Percentiles rank a stretch among this genome's conserved stretches.
phyloP scores from a whole-genome alignment of 2,888 invertebrate species.

The Heliconius cydno region DNA sequence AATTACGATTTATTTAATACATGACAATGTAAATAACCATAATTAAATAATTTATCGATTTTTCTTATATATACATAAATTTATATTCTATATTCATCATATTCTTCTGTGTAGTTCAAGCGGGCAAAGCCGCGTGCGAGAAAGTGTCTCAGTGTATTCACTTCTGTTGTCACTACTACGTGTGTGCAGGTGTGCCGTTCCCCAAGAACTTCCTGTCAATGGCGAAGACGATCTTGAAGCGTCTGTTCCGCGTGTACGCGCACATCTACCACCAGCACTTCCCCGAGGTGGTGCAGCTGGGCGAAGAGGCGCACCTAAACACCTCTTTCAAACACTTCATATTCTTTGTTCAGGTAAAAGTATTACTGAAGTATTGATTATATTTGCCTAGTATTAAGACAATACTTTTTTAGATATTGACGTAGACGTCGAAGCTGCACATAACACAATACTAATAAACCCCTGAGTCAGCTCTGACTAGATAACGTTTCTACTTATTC shows the following conservation, averaged over 20 bases:
- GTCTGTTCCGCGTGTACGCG: conserved; percentile 99
- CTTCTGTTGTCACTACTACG: too few relatives aligned
- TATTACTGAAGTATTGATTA: not conserved
- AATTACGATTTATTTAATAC: not conserved
- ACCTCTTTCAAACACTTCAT: conserved; percentile 99
- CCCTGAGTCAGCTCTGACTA: too few relatives aligned
- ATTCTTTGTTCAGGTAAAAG: conserved; percentile 93
- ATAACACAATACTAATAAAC: too few relatives aligned
- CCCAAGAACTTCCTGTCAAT: conserved; percentile 98
- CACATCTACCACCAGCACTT: conserved; percentile 99
- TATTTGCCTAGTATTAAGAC: too few relatives aligned
- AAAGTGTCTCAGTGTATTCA: too few relatives aligned
- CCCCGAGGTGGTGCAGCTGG: conserved; percentile 97
- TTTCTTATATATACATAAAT: not conserved
- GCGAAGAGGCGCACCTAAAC: conserved; percentile 99
- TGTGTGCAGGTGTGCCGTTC: conserved; percentile 92
- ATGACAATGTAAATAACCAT: too few relatives aligned
- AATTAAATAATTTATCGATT: not conserved
- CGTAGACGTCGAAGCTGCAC: too few relatives aligned
- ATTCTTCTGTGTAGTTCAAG: too few relatives aligned
- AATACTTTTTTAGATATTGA: too few relatives aligned
- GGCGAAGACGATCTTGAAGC: conserved; percentile 98
- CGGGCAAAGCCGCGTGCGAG: too few relatives aligned
- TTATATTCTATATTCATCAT: too few relatives aligned
- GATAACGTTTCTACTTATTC: too few relatives aligned